phyloP scores from a whole-genome alignment of 2,113 vertebrate genomes.

The Scolopax mira region DNA sequence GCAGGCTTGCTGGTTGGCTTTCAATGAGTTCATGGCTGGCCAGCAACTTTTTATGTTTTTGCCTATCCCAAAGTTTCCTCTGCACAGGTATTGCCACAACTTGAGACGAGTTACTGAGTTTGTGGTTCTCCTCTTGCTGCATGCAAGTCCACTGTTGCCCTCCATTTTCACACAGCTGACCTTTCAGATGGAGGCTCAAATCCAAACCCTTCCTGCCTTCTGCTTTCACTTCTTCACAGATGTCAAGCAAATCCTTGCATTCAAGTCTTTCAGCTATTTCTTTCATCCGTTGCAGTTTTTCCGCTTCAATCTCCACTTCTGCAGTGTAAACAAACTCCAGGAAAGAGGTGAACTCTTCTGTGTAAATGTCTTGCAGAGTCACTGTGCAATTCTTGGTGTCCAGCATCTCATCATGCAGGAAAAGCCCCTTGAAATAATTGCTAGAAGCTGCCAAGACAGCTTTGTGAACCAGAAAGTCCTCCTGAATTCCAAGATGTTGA shows the following conservation, averaged over 20 bases:
- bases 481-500: conserved; percentile 45
- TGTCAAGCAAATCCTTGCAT: conserved; percentile 70
- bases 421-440: conserved; percentile 71
- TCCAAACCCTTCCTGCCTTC: conserved; percentile 30
- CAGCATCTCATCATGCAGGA: conserved; percentile 56
- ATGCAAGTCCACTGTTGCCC: background rate
- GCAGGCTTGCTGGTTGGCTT: background rate
- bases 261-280: conserved; percentile 59
- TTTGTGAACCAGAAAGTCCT: conserved; percentile 68
- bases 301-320: conserved; percentile 62
- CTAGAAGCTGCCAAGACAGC: conserved; percentile 72
- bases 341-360: conserved; percentile 68
- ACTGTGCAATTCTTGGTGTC: conserved; percentile 35
- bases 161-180: background rate
- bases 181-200: conserved; percentile 34
- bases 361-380: conserved; percentile 60
- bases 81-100: background rate
- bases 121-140: background rate
- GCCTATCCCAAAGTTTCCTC: conserved; percentile 47
- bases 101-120: background rate
- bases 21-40: background rate
- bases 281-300: conserved; percentile 59
- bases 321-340: conserved; percentile 71
- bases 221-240: conserved; percentile 55
- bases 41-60: background rate